phyloP scores from a whole-genome alignment of 1,140 invertebrate species.

The Drosophila chauvacae region DNA sequence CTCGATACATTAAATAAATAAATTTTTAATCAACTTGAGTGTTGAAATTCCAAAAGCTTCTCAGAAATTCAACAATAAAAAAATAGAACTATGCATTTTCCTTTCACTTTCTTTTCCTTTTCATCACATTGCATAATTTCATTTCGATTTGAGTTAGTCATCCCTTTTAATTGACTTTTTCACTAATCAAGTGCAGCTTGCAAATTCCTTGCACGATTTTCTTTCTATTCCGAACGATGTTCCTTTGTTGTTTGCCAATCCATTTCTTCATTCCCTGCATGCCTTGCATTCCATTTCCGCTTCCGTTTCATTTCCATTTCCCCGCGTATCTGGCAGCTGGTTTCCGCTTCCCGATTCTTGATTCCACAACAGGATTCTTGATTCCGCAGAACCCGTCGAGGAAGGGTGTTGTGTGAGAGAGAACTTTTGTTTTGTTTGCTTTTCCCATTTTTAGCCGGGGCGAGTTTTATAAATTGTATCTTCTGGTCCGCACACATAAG shows the following conservation, averaged over 20 bases:
- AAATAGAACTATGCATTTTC: neutral
- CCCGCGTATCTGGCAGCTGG: neutral
- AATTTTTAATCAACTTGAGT: too few species aligned
- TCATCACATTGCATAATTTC: neutral
- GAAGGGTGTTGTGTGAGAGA: constrained; percentile 20
- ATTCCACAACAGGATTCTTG: constrained; percentile 4
- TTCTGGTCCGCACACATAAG: constrained; percentile 43
- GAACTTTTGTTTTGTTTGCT: constrained; percentile 53
- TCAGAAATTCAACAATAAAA: neutral
- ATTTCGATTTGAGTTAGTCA: neutral
- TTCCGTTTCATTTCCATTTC: too few species aligned
- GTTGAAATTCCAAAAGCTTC: neutral
- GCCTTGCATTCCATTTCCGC: constrained; percentile 3
- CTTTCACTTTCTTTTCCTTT: neutral
- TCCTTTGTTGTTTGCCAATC: neutral
- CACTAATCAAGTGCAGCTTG: neutral
- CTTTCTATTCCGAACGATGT: neutral
- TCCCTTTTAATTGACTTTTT: neutral
- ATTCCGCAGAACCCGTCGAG: constrained; percentile 4
- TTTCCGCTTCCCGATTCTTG: neutral
- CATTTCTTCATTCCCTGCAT: constrained; percentile 2
- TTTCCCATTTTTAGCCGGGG: constrained; percentile 22
- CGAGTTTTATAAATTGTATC: constrained; percentile 71
- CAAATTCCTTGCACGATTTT: neutral
- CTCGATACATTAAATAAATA: too few species aligned